phyloP scores from a whole-genome alignment of 2,113 vertebrate genomes.

The Leptodactylus fuscus region DNA sequence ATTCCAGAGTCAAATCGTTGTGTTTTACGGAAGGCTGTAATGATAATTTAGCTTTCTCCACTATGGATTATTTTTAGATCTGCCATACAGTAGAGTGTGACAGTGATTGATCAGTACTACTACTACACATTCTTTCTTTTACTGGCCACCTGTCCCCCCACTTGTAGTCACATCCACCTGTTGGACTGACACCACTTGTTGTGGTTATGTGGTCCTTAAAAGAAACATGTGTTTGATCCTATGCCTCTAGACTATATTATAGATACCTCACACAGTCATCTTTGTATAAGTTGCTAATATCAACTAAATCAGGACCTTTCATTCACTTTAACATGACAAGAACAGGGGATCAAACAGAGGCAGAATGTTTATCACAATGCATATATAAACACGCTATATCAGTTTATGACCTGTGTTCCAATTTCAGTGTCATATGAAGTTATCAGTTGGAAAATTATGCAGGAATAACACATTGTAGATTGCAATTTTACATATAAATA shows the following conservation, averaged over 20 bases:
- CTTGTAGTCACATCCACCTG: slow-evolving; percentile 34
- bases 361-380: no score
- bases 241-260: not conserved
- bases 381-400: no score
- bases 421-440: no score
- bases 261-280: not conserved
- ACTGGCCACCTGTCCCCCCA: slow-evolving; percentile 23
- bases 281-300: not conserved
- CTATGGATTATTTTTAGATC: slow-evolving; percentile 6
- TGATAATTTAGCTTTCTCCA: not conserved
- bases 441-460: no score
- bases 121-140: not conserved
- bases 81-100: not conserved
- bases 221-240: slow-evolving; percentile 21
- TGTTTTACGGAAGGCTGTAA: not conserved
- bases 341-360: no score
- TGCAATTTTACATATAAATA: no score
- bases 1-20: not conserved
- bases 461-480: no score
- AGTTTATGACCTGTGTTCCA: no score
- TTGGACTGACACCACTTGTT: slow-evolving; percentile 16
- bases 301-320: not conserved
- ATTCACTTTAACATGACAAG: not conserved
- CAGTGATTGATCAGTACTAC: slow-evolving; percentile 6
- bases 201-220: slow-evolving; percentile 14